Evolutionary conservation across 64 coral and sea anemone species (phyloP).

Genomic region (Stichodactyla helianthus): DNA sequence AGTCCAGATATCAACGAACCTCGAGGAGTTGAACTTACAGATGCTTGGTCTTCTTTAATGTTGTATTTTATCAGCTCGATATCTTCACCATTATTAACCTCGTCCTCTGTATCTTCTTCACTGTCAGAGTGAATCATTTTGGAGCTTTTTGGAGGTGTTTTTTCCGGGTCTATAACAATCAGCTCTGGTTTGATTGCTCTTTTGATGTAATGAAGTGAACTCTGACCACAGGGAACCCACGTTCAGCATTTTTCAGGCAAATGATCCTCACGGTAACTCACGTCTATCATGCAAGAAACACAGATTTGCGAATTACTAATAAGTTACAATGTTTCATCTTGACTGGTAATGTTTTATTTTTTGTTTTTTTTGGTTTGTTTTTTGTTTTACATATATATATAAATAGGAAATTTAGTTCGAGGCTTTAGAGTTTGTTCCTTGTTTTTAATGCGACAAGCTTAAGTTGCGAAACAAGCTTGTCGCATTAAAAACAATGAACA

Average conservation of each 20-base stretch:
- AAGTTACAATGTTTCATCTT: too few relatives aligned
- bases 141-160: neutral
- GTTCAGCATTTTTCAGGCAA: neutral
- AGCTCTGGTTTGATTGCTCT: neutral
- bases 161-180: neutral
- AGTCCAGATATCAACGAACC: slow-evolving; percentile 15
- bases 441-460: too few relatives aligned
- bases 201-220: neutral
- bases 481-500: too few relatives aligned
- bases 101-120: neutral
- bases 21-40: neutral
- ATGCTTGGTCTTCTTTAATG: neutral
- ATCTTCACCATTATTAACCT: neutral
- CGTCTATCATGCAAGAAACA: too few relatives aligned
- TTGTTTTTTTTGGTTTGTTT: too few relatives aligned
- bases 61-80: neutral
- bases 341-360: too few relatives aligned
- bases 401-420: too few relatives aligned
- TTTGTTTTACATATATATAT: too few relatives aligned
- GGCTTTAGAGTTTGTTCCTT: too few relatives aligned
- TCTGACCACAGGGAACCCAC: neutral
- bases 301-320: too few relatives aligned
- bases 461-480: too few relatives aligned
- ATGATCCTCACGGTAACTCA: too few relatives aligned
- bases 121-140: neutral